Percentiles rank a stretch among this genome's conserved stretches.
These are phyloP conservation scores for Ondatra zibethicus DNA, from an alignment of 2,113 vertebrate species.

Conservation along the genomic window DNA sequence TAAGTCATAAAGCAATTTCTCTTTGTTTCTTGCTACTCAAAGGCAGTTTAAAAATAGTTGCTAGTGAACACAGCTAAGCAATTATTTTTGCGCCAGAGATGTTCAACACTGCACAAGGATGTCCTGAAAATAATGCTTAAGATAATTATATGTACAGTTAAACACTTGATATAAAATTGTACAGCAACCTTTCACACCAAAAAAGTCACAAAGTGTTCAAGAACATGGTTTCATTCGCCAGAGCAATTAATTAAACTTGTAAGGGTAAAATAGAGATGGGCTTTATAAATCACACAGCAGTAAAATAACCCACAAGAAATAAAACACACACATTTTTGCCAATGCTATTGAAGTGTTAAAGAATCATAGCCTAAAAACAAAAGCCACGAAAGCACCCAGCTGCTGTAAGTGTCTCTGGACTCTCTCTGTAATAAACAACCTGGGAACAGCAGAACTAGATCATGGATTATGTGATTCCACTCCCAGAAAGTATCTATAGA, in stretches of 20 bases:
- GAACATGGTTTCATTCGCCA: slow-evolving; percentile 59
- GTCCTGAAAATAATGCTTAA: slow-evolving; percentile 82
- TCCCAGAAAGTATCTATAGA: background rate
- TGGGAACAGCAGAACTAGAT: slow-evolving; percentile 19
- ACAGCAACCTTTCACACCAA: slow-evolving; percentile 78
- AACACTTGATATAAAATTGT: slow-evolving; percentile 82
- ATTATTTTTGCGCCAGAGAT: slow-evolving; percentile 75
- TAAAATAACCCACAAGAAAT: slow-evolving; percentile 65
- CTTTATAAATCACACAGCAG: slow-evolving; percentile 46
- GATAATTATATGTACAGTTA: slow-evolving; percentile 82
- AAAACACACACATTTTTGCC: slow-evolving; percentile 57
- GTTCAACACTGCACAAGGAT: slow-evolving; percentile 79
- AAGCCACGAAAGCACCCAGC: slow-evolving; percentile 25
- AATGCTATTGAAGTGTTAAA: slow-evolving; percentile 72
- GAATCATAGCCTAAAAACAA: slow-evolving; percentile 69
- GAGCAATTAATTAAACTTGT: slow-evolving; percentile 73
- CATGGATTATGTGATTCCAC: slow-evolving; percentile 59
- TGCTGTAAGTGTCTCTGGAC: slow-evolving; percentile 6
- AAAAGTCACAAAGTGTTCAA: slow-evolving; percentile 76
- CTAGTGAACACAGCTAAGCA: slow-evolving; percentile 77
- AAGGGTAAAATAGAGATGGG: slow-evolving; percentile 59
- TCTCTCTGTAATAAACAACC: slow-evolving; percentile 50
- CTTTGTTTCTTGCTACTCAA: slow-evolving; percentile 78
- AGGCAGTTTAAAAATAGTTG: slow-evolving; percentile 80
- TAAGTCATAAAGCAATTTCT: slow-evolving; percentile 70